A percentile compares a stretch with the other conserved stretches of the same genome.
Conservation (phyloP, 2,113 vertebrate genomes). For the Columba livia region DNA sequence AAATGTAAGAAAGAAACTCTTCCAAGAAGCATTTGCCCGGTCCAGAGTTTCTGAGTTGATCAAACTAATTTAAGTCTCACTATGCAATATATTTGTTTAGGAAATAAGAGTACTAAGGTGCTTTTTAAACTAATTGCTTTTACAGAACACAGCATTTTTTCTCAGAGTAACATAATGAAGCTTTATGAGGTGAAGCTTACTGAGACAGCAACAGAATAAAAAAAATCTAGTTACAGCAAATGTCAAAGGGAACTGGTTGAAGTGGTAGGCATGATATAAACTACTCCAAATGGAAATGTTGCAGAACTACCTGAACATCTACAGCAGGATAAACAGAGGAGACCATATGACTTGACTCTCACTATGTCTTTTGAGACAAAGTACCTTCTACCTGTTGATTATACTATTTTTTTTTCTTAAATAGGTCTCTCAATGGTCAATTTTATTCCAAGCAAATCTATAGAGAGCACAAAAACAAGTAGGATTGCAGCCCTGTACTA, state of each 20-base stretch:
- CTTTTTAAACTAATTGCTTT: conserved; percentile 17
- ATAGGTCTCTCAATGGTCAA: not conserved
- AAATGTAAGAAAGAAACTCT: not conserved
- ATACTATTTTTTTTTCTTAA: not conserved
- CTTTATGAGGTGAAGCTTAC: not conserved
- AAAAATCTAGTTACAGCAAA: not conserved
- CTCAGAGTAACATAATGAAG: not conserved
- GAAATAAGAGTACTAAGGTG: not conserved
- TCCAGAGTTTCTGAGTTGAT: not conserved
- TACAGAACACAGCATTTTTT: not conserved
- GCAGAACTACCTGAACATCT: not conserved
- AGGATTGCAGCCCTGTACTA: not conserved
- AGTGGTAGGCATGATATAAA: not conserved
- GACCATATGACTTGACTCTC: not conserved
- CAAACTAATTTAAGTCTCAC: conserved; percentile 5
- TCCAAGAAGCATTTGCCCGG: not conserved
- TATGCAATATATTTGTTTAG: conserved; percentile 1
- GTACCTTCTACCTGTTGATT: not conserved
- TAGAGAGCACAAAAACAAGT: not conserved
- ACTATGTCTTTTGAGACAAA: not conserved
- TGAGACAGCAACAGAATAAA: not conserved
- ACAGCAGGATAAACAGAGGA: not conserved
- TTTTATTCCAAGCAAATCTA: not conserved
- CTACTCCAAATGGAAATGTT: not conserved
- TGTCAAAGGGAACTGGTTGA: not conserved